Evolutionary conservation across 2,888 invertebrate genomes (phyloP), one percentile per base, ranked within the genome.

Genomic region (Catocala fraxini): DNA sequence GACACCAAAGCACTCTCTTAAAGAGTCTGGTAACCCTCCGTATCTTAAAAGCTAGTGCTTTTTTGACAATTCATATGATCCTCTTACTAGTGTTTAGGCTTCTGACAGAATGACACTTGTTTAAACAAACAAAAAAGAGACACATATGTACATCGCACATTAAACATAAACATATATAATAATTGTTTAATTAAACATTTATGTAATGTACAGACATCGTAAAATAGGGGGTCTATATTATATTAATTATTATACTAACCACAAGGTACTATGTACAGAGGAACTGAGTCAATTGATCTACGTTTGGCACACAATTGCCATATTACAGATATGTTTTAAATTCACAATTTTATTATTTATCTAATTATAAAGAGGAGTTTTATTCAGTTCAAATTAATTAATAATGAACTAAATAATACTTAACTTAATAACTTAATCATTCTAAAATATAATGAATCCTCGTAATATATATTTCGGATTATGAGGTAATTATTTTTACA

Each of bases 261-360:
- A 62, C 56, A 25, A 75, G 71, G 72, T 75, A 69, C 55, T 71
- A 77, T 77, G 35, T 75, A 75, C 75, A 75, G 51, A 69, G 75
- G 71, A 77, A 59, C 49, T 63, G 45, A 65, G 52, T 55, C 58
- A 69, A 62, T 63, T 58, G 49, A 59, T 71, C 64, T 71, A 74
- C 43, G 12, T 77, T 75, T 75, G 75, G 75, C 75, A 75, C 77
- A 60, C 48, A 57, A 59, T 68, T 53, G 68, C 71, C 63, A 49
- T 46, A 54, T 68, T 74, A 66, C 35, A 74, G 75, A 77, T 75
- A 75, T 75, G 75, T 77, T 71, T 62, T 65, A 62, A 70, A 73
- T 77, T 77, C 77, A 70, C 66, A 66, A 66, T 68, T 70, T 52
- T 63, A 63, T 11, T 43, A 59, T 62, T 59, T 41, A 65, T 63